Evolutionary conservation across 2,888 invertebrate species (phyloP), one percentile per base, ranked within the genome.

Genomic region (Perdita meconis): DNA sequence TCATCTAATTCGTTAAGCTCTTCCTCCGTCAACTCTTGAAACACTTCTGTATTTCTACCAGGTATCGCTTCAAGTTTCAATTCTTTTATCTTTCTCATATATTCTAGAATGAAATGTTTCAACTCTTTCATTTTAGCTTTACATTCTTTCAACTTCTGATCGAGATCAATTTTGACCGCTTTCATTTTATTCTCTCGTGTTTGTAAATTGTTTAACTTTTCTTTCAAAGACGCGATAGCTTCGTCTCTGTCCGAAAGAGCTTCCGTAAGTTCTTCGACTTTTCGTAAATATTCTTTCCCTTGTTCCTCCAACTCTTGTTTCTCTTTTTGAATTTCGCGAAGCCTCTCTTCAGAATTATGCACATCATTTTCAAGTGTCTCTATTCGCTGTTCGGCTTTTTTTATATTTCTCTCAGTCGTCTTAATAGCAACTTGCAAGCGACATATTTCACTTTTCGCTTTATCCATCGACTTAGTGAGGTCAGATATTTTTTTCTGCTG

Each of bases 381-480:
- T 36, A 97, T 96, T 90, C 96, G 96, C 64, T 96, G 96, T 86
- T 95, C 94, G 0, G 95, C 94, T 88, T 97, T 97, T 79, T 95
- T 95, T 0, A 95, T 93, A 90, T 97, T 97, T 84, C 94, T 93
- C 83, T 94, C 93, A 0, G 95, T 93, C 0, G 96, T 95, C 81
- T 95, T 95, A 16, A 96, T 95, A 13, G 94, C 96, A 13, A 96
- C 96, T 63, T 94, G 94, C 1, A 96, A 89, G 79, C 95, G 95
- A 0, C 95, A 95, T 3, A 96, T 94, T 87, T 96, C 96, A 0
- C 93, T 93, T 76, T 94, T 94, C 0, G 96, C 93, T 89, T 96
- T 96, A 66, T 96, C 96, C 2, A 97, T 95, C 78, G 95, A 95
- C 82, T 95, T 95, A 0, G 93, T 93, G 0, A 96, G 90, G 3